Conservation (phyloP, 2,888 invertebrate species). For the Corbicula japonica region DNA sequence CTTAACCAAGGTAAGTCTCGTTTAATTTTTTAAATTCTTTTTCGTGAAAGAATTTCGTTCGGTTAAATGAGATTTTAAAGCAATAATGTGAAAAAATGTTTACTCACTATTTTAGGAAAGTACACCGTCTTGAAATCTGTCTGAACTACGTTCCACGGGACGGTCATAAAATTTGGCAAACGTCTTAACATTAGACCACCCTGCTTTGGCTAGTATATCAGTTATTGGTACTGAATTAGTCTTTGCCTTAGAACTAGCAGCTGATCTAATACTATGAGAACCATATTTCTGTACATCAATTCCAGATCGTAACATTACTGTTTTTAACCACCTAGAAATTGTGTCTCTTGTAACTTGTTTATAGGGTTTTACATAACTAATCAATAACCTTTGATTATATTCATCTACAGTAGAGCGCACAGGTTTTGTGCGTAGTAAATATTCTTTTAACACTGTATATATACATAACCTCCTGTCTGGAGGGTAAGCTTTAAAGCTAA, state of each 20-base stretch:
- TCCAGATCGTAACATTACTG: constrained; percentile 43
- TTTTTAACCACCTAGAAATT: constrained; percentile 61
- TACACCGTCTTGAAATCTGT: constrained; percentile 33
- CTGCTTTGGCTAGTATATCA: constrained; percentile 48
- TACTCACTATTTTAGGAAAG: constrained; percentile 9
- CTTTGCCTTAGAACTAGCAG: constrained; percentile 54
- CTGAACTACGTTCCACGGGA: constrained; percentile 9
- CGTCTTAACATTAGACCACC: constrained; percentile 51
- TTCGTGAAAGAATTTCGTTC: constrained; percentile 32
- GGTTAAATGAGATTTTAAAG: constrained; percentile 51
- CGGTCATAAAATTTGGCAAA: constrained; percentile 54
- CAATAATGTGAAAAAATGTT: constrained; percentile 35
- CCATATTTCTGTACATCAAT: constrained; percentile 44
- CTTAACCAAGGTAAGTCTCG: constrained; percentile 58
- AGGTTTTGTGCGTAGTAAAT: constrained; percentile 31
- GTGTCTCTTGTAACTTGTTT: constrained; percentile 53
- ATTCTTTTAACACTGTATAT: constrained; percentile 49
- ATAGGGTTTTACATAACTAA: constrained; percentile 60
- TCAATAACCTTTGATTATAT: constrained; percentile 33
- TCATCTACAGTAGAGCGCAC: constrained; percentile 5
- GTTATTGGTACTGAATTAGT: constrained; percentile 38
- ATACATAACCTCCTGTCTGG: too few species aligned
- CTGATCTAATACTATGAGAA: constrained; percentile 59
- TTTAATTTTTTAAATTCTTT: constrained; percentile 50
- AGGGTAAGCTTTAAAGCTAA: constrained; percentile 48